Conservation (phyloP, 2,888 invertebrate genomes). For the Acleris emargana region DNA sequence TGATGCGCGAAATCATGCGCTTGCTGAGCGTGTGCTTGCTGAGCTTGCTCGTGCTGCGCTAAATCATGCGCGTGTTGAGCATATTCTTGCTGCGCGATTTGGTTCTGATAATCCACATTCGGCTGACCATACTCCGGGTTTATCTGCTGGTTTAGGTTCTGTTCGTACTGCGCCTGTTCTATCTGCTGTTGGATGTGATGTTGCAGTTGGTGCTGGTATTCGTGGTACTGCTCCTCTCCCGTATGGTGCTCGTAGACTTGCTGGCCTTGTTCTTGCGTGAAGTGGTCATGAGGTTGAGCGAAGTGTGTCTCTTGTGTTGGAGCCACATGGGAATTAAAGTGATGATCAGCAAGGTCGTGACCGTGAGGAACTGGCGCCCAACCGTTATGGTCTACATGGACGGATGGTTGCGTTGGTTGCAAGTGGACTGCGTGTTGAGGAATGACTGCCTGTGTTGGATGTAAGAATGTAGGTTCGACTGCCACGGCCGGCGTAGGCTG, state of each 20-base stretch:
- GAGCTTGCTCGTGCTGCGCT: constrained; percentile 39
- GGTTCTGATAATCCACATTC: constrained; percentile 41
- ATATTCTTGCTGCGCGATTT: constrained; percentile 40
- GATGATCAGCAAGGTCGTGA: constrained; percentile 53
- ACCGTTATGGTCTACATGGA: constrained; percentile 66
- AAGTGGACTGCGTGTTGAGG: constrained; percentile 47
- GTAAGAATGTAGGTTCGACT: constrained; percentile 46
- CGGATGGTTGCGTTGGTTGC: constrained; percentile 48
- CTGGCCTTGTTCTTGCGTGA: constrained; percentile 68
- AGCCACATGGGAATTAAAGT: constrained; percentile 52
- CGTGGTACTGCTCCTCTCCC: constrained; percentile 59
- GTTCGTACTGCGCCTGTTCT: constrained; percentile 62
- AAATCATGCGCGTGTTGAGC: constrained; percentile 39
- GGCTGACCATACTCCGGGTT: constrained; percentile 45
- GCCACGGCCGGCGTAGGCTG: constrained; percentile 41
- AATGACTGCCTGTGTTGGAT: constrained; percentile 44
- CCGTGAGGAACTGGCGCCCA: constrained; percentile 71
- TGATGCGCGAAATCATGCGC: constrained; percentile 41
- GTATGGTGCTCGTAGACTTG: constrained; percentile 72
- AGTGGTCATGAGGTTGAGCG: constrained; percentile 56
- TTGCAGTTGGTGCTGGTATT: constrained; percentile 68
- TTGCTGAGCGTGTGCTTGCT: constrained; percentile 41
- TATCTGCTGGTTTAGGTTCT: constrained; percentile 49
- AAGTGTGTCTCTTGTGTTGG: constrained; percentile 52
- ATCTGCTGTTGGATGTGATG: constrained; percentile 73